Evolutionary conservation across 2,113 vertebrate species (phyloP), one percentile per base, ranked within the genome.

Genomic region (Lepisosteus oculatus): DNA sequence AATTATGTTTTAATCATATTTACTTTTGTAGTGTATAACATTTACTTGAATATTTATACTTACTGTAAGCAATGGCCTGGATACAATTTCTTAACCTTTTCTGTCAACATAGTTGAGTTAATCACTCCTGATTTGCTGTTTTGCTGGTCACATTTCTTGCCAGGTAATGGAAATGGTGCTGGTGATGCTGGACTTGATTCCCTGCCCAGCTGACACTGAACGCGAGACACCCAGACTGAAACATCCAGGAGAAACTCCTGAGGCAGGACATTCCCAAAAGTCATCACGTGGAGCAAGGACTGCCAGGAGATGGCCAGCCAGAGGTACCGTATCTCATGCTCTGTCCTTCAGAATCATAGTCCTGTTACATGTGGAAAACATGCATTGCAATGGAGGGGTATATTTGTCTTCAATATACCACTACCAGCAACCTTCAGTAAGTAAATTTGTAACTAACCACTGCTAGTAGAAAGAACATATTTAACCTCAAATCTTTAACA

Each of bases 151-250:
- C 8, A 11, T 11, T n/a, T 43, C 3, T 3, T 70, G 9, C 12
- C 55, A 77, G 75, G 64, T 77, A 59, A 61, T 77, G 14, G 75
- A 77, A 64, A 77, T 77, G 75, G 63, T 68, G 9, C 65, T 77
- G 43, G 75, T 77, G 29, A 73, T 73, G 72, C 63, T 73, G 12
- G 63, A 51, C 66, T 69, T 68, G 43, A 63, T 77, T 0, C 45
- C 55, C 14, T 61, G 61, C 9, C 8, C 62, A 67, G 6, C 5
- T 62, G 75, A 73, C 67, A 73, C 65, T 9, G 43, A 51, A 6
- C 72, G 69, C 12, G 68, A 73, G 12, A 68, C 73, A 29, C 43
- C 45, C 14, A 77, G 69, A 59, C 11, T 67, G 42, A 17, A 17
- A 57, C 29, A 43, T 8, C n/a, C 61, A 8, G 55, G 47, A 61